phyloP scores from a whole-genome alignment of 2,113 vertebrate genomes.

The Entelurus aequoreus region DNA sequence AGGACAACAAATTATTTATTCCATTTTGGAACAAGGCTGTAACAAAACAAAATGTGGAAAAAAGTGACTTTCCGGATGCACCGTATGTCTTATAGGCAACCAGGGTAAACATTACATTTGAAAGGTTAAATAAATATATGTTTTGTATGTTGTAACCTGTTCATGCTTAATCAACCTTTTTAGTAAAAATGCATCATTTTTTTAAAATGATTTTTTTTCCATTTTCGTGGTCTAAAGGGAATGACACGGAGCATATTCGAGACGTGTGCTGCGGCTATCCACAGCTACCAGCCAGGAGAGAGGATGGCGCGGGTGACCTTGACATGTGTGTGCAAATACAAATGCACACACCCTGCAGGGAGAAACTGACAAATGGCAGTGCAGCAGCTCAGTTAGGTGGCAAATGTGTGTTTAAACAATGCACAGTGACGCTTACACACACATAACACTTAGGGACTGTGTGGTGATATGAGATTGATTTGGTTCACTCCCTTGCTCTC shows the following conservation, averaged over 20 bases:
- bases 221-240: constrained; percentile 1
- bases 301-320: constrained; percentile 58
- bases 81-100: no score
- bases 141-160: no score
- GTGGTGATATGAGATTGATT: constrained; percentile 64
- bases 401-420: constrained; percentile 70
- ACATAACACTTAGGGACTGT: constrained; percentile 59
- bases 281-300: constrained; percentile 34
- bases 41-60: no score
- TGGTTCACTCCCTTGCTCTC: constrained; percentile 40
- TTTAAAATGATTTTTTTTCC: background rate
- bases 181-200: no score
- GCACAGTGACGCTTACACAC: constrained; percentile 59
- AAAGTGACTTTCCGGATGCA: no score
- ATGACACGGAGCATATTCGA: constrained; percentile 5
- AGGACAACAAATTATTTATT: no score
- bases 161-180: no score
- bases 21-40: no score
- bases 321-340: constrained; percentile 34
- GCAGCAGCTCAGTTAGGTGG: constrained; percentile 60
- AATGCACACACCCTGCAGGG: constrained; percentile 10
- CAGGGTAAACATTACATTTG: no score
- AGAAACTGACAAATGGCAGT: constrained; percentile 62
- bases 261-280: constrained; percentile 14
- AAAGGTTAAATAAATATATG: no score